A percentile compares a stretch with the other conserved stretches of the same genome.
These are phyloP conservation scores for Sapayoa aenigma DNA, from an alignment of 2,113 vertebrate genomes.

Conservation along the genomic window DNA sequence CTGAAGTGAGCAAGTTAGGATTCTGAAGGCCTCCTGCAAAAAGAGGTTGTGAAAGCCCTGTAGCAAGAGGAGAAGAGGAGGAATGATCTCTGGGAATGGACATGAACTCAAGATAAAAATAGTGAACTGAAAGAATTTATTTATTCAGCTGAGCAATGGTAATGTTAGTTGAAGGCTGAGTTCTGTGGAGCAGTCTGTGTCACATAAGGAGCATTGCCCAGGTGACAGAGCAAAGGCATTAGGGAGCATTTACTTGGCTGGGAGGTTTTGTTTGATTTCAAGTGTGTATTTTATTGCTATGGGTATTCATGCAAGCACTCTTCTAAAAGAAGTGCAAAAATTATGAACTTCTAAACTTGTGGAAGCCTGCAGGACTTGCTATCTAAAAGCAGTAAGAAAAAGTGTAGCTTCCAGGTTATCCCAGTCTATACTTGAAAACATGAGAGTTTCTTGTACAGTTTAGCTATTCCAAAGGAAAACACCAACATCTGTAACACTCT, in stretches of 20 bases:
- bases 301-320: not conserved
- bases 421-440: not conserved
- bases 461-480: not conserved
- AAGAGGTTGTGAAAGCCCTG: not conserved
- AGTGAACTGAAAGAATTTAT: conserved; percentile 15
- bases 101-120: not conserved
- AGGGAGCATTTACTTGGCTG: not conserved
- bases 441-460: not conserved
- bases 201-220: not conserved
- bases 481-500: not conserved
- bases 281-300: not conserved
- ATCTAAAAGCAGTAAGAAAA: not conserved
- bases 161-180: not conserved
- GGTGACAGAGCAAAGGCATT: not conserved
- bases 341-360: not conserved
- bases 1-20: not conserved
- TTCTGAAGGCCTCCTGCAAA: not conserved
- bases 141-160: conserved; percentile 43
- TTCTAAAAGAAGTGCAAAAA: not conserved
- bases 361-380: not conserved
- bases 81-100: conserved; percentile 14
- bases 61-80: not conserved
- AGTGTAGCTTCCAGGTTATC: not conserved
- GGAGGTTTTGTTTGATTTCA: not conserved
- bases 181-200: fast-evolving